Evolutionary conservation across 2,797 vertebrate genomes (phyloP).

Genomic region (Coccyzus lansbergi): DNA sequence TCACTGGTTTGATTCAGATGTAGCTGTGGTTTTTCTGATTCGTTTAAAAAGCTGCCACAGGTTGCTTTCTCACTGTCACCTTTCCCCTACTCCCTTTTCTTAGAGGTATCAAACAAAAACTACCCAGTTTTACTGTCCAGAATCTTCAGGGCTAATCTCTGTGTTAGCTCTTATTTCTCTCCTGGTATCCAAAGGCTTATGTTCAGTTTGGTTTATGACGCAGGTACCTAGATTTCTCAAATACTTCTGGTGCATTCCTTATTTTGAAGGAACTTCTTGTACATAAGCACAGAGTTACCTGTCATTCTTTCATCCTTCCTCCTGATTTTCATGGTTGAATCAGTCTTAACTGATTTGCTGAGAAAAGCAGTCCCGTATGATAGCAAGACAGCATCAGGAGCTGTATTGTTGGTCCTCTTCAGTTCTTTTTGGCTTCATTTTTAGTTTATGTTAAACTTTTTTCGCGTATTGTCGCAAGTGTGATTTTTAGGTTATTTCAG

Average conservation of each 20-base stretch:
- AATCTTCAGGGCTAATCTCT: neutral
- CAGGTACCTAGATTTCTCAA: neutral
- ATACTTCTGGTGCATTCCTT: neutral
- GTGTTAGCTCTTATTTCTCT: neutral
- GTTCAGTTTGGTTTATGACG: neutral
- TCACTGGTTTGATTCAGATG: neutral
- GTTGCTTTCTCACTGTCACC: neutral
- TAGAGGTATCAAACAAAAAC: neutral
- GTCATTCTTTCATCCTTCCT: neutral
- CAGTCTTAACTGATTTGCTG: neutral
- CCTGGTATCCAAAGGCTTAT: fast-evolving
- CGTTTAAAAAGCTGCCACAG: neutral
- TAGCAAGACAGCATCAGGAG: fast-evolving
- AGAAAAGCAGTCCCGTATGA: neutral
- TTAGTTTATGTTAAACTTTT: neutral
- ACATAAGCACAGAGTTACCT: neutral
- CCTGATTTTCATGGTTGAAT: fast-evolving
- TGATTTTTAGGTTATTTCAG: neutral
- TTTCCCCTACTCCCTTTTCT: neutral
- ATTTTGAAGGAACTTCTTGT: neutral
- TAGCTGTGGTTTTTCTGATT: neutral
- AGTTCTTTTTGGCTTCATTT: neutral
- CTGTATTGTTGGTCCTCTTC: neutral
- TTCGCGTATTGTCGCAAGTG: neutral
- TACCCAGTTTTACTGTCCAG: neutral